Conservation (phyloP, 2,888 invertebrate genomes). For the Synanthedon vespiformis region DNA sequence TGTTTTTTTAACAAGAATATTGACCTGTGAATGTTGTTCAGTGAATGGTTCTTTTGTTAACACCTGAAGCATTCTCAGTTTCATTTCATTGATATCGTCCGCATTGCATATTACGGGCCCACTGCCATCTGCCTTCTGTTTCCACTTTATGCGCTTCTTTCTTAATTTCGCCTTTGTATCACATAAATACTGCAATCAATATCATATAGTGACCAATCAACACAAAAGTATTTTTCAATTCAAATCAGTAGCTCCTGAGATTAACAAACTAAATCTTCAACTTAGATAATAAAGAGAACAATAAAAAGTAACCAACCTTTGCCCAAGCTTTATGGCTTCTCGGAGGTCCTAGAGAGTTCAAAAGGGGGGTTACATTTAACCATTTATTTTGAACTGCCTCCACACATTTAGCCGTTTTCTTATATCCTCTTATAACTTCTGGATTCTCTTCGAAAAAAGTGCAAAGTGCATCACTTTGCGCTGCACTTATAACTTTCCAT, state of each 20-base stretch:
- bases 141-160: conserved; percentile 13
- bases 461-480: conserved; percentile 4
- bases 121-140: conserved; percentile 10
- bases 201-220: not conserved
- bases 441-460: conserved; percentile 12
- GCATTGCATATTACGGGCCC: conserved; percentile 11
- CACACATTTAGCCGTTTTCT: conserved; percentile 6
- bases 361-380: conserved; percentile 8
- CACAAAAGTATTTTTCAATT: too few relatives aligned
- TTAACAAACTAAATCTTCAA: too few relatives aligned
- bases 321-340: conserved; percentile 9
- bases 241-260: too few relatives aligned
- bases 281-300: not conserved
- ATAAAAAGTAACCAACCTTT: conserved; percentile 6
- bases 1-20: too few relatives aligned
- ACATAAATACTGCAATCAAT: conserved; percentile 11
- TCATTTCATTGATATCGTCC: conserved; percentile 13
- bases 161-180: conserved; percentile 14
- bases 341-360: conserved; percentile 8
- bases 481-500: not conserved
- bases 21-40: not conserved
- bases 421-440: conserved; percentile 11
- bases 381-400: conserved; percentile 9
- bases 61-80: conserved; percentile 14
- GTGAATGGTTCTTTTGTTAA: not conserved